Evolutionary conservation across 2,888 invertebrate species (phyloP), one percentile per base, ranked within the genome.

Genomic region (Suillia variegata): DNA sequence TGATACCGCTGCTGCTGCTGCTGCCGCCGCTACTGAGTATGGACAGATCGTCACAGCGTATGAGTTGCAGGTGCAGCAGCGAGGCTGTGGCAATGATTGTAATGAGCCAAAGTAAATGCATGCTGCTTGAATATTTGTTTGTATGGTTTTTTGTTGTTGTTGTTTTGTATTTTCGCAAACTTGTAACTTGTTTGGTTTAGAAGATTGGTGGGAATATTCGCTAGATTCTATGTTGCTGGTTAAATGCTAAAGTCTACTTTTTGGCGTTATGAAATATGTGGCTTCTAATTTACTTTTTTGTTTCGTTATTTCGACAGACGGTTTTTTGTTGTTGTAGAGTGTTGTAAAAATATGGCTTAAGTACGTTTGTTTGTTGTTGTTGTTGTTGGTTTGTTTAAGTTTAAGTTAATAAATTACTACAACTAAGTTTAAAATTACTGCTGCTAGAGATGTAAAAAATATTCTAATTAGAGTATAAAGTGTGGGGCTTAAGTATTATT

Each of bases 201-300:
- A 48, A 21, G 20, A 22, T 18, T 18, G 6, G 45, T 6, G 45
- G 6, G 45, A 17, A 17, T 34, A 34, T 55, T 62, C 55, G 13
- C 64, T 70, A 66, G 64, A 62, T 66, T 64, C 60, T 53, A 45
- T 26, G 48, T 13, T 38, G 38, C 12, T 8, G 6, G 6, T 10
- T 38, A 20, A 50, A 24, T 50, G 51, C 54, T 69, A 65, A 61
- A 68, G 65, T 63, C 73, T 74, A 74, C 62, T 74, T 74, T 75
- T 75, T 75, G 75, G 75, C 71, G 66, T 74, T 63, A 57, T 62
- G 53, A 55, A 54, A 31, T 47, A 15, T 31, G 15, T 58, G 51
- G 22, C 26, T 26, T 26, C n/a, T 26, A 10, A 26, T 26, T 6
- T 26, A 26, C 26, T 26, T 26, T 10, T n/a, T n/a, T n/a, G n/a